These are phyloP conservation scores for Gobius niger DNA, from an alignment of 2,113 vertebrate species.

Conservation along the genomic window DNA sequence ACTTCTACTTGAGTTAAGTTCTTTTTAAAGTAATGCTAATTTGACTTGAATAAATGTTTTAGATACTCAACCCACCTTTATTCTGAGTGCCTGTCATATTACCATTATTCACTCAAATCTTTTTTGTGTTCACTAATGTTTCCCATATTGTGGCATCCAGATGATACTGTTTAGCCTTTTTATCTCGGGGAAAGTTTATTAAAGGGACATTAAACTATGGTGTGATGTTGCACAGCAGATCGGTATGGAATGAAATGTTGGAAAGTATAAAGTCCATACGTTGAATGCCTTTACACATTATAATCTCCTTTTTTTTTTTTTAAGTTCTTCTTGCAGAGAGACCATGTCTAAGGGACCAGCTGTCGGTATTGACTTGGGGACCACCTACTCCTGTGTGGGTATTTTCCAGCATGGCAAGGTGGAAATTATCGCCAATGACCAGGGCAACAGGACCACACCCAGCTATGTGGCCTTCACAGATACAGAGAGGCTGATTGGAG, in stretches of 20 bases:
- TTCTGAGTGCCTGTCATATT: too few relatives aligned
- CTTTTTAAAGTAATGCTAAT: too few relatives aligned
- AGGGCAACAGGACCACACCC: slow-evolving; percentile 69
- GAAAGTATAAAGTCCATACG: neutral
- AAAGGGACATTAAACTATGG: neutral
- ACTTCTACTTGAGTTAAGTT: too few relatives aligned
- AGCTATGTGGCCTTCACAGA: slow-evolving; percentile 72
- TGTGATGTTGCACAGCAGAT: neutral
- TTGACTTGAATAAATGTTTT: too few relatives aligned
- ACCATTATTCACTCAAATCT: too few relatives aligned
- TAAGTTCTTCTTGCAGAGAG: slow-evolving; percentile 24
- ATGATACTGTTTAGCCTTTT: too few relatives aligned
- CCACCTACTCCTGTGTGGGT: slow-evolving; percentile 90
- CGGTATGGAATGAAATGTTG: neutral
- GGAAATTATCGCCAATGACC: slow-evolving; percentile 90
- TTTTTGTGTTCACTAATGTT: too few relatives aligned
- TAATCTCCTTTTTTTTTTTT: neutral
- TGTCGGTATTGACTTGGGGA: slow-evolving; percentile 88
- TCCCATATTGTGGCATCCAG: too few relatives aligned
- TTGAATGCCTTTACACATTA: neutral
- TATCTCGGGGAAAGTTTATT: too few relatives aligned
- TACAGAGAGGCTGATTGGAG: slow-evolving; percentile 64
- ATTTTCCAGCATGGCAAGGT: slow-evolving; percentile 92
- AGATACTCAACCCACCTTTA: too few relatives aligned
- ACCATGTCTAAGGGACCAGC: slow-evolving; percentile 83